Base-by-base conservation (phyloP, 2,113 vertebrate genomes). In the Argyrosomus japonicus region DNA sequence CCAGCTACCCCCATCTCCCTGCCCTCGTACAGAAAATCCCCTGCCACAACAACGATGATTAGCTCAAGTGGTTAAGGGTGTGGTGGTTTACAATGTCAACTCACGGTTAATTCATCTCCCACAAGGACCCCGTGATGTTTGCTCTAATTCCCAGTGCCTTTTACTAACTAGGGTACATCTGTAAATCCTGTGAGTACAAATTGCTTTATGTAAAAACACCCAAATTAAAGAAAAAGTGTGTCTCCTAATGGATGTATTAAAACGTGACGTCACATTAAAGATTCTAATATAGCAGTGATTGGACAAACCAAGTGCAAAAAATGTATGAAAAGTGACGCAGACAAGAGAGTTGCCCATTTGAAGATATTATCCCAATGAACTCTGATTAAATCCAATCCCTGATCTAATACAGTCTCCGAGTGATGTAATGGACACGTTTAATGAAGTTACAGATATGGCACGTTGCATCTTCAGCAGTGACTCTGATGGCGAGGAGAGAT, bases 381-480 rank as follows among this genome's bases (percentile, higher is more conserved):
- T 79, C 57, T 87, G 87, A 90, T 92, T 84, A 89, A 84, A 91
- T 91, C 86, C 23, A 11, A 58, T 87, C 68, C 75, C 62, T 14
- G 77, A 91, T 92, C 88, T 91, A 90, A 92, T 90, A 53, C 78
- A 83, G 70, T 84, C 83, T 83, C 75, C 5, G 47, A 90, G 86
- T 91, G 90, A 91, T 93, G 92, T 93, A 91, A 93, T 93, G 89
- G 85, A 75, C 88, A 81, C 68, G 40, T 90, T 84, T 92, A 92
- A 93, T 89, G 81, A 90, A 87, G 89, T 93, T 92, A 91, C 65
- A 84, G 82, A 89, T 79, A n/a, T 78, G 78, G 67, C 87, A 84
- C 27, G 69, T 80, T 70, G 84, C 84, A 76, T 92, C 85, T 87
- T 89, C 68, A 27, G 77, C 80, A 68, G 70, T 13, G 58, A 85